Base-by-base conservation (phyloP, 2,113 vertebrate species). In the Typhlomys cinereus region DNA sequence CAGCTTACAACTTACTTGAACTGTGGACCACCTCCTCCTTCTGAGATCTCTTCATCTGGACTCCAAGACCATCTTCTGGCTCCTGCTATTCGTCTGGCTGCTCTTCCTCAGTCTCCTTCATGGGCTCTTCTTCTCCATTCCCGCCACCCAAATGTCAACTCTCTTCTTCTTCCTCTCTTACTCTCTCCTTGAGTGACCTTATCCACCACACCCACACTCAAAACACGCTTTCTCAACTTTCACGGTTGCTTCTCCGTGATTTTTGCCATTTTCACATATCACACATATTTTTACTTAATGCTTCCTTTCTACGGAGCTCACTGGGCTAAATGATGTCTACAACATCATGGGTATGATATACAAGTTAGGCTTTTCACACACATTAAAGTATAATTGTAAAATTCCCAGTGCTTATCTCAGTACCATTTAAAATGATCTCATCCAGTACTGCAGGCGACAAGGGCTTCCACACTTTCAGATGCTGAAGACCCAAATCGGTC, bases 41-140 rank as follows among this genome's bases (percentile, higher is more conserved):
- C 73, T 87, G 92, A 96, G 96, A 91, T 75, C 90, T 79, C 94
- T 94, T 90, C 92, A 21, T 21, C 3, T 74, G 92, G 82, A 79
- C 39, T 93, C 90, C 95, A 94, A 94, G 94, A 94, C 76, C 94
- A 91, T 93, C 95, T 96, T 96, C 96, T 90, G 90, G 79, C 82
- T 95, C 87, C 89, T 92, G 92, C 95, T 94, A 91, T 88, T 85
- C 82, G 74, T 85, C 90, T 90, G 93, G 92, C 90, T 96, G 95
- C 85, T 86, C 82, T 92, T 95, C 87, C 93, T 94, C 88, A 89
- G 95, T 61, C 46, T 93, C 90, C 85, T 95, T 71, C 95, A 82
- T 11, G 93, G 90, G 88, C 69, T 90, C 85, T 31, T 92, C 94
- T 85, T 87, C 67, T 90, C 90, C 94, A 75, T 59, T 87, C 62